phyloP scores from a whole-genome alignment of 2,888 invertebrate genomes.

The Mimumesa dahlbomi region DNA sequence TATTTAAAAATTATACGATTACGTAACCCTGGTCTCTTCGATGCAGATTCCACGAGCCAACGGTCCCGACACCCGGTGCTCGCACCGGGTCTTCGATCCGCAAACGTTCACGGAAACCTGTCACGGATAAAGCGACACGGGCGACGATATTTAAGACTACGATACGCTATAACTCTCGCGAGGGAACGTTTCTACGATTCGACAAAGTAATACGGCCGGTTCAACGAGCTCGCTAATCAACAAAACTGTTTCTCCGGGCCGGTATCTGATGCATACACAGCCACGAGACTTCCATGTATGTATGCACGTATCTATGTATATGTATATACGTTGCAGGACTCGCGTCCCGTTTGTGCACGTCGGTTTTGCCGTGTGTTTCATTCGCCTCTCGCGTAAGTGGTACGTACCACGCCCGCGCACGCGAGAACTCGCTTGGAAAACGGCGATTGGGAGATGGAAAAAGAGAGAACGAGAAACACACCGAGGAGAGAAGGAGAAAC shows the following conservation, averaged over 20 bases:
- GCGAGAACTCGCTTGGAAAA: slow-evolving; percentile 67
- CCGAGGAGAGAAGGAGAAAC: not conserved
- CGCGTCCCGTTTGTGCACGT: too few species aligned
- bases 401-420: slow-evolving; percentile 76
- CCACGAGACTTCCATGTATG: slow-evolving; percentile 4
- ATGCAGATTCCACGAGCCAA: too few species aligned
- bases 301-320: not conserved
- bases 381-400: slow-evolving; percentile 55
- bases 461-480: not conserved
- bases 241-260: slow-evolving; percentile 63
- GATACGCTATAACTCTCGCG: slow-evolving; percentile 33
- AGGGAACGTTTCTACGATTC: slow-evolving; percentile 60
- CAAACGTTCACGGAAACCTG: not conserved
- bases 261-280: slow-evolving; percentile 60
- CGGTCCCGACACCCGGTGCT: too few species aligned
- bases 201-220: slow-evolving; percentile 66
- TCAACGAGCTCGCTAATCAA: slow-evolving; percentile 67
- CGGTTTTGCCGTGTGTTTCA: slow-evolving; percentile 27
- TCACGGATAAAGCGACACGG: slow-evolving; percentile 7
- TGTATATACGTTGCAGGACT: too few species aligned
- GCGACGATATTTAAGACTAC: slow-evolving; percentile 41
- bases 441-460: slow-evolving; percentile 21
- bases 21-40: too few species aligned
- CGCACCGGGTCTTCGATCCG: not conserved
- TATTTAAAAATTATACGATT: too few species aligned